Percentiles rank a stretch among this genome's conserved stretches.
Conservation (phyloP, 2,113 vertebrate genomes). For the Ranitomeya imitator region DNA sequence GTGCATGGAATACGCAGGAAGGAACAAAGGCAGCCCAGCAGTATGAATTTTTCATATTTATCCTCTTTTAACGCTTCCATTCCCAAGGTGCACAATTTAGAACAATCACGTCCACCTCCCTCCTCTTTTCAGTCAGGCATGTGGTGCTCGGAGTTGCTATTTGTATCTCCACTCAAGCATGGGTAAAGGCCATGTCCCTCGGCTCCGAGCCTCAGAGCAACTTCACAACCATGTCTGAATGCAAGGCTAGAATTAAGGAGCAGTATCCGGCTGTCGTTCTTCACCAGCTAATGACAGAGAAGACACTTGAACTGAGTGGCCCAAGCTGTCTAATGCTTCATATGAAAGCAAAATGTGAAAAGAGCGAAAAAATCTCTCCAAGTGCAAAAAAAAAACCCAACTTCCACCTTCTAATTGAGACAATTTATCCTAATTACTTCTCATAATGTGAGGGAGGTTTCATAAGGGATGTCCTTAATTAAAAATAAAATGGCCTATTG, state of each 20-base stretch:
- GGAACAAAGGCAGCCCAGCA: slow-evolving; percentile 1
- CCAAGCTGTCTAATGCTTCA: slow-evolving; percentile 26
- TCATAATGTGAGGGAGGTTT: slow-evolving; percentile 51
- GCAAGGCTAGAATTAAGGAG: slow-evolving; percentile 49
- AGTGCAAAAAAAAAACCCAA: slow-evolving; percentile 9
- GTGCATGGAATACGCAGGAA: background rate
- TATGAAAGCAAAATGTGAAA: slow-evolving; percentile 45
- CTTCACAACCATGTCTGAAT: slow-evolving; percentile 46
- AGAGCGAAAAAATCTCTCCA: slow-evolving; percentile 31
- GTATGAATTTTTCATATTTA: slow-evolving; percentile 40
- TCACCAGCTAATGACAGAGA: slow-evolving; percentile 48
- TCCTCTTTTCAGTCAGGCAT: background rate
- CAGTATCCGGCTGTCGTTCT: slow-evolving; percentile 29
- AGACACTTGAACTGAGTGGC: slow-evolving; percentile 52
- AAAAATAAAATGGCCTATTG: slow-evolving; percentile 49
- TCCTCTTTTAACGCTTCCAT: slow-evolving; percentile 42
- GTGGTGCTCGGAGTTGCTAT: slow-evolving; percentile 37
- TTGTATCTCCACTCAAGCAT: slow-evolving; percentile 52
- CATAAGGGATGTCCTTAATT: slow-evolving; percentile 53
- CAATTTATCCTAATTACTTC: slow-evolving; percentile 58
- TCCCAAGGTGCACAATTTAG: slow-evolving; percentile 32
- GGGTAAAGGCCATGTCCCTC: slow-evolving; percentile 52
- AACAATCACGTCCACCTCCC: slow-evolving; percentile 29
- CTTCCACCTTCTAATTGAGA: slow-evolving; percentile 53
- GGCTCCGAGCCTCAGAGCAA: slow-evolving; percentile 45